A percentile compares a stretch with the other conserved stretches of the same genome.
phyloP scores from a whole-genome alignment of 2,797 vertebrate genomes.

The Eleutherodactylus coqui region DNA sequence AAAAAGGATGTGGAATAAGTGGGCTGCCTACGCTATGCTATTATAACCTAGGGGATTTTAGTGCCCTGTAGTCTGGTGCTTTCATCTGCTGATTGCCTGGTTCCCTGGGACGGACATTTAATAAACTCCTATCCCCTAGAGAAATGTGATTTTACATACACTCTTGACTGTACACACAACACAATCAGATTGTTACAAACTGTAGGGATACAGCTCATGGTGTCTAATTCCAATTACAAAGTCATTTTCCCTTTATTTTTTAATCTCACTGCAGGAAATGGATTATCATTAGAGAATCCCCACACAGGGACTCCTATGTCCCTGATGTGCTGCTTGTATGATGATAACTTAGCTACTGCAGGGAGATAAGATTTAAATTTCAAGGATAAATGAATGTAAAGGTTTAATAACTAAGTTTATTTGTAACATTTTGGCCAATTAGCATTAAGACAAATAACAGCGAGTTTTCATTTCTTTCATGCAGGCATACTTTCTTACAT shows the following conservation, averaged over 20 bases:
- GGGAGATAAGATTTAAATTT: slow-evolving; percentile 62
- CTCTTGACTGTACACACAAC: slow-evolving; percentile 57
- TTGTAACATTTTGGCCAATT: slow-evolving; percentile 45
- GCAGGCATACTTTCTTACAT: not conserved
- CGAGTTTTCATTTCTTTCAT: not conserved
- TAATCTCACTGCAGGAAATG: slow-evolving; percentile 60
- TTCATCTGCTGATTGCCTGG: slow-evolving; percentile 61
- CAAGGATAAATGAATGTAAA: slow-evolving; percentile 63
- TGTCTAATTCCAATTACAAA: slow-evolving; percentile 61
- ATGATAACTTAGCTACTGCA: slow-evolving; percentile 58
- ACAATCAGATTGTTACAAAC: slow-evolving; percentile 61
- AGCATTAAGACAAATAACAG: slow-evolving; percentile 45
- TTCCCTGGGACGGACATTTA: slow-evolving; percentile 57
- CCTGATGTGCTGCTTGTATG: slow-evolving; percentile 63
- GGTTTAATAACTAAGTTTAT: slow-evolving; percentile 56
- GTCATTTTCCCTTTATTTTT: slow-evolving; percentile 64
- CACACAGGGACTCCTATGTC: slow-evolving; percentile 50
- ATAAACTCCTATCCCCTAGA: slow-evolving; percentile 60
- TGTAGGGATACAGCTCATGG: slow-evolving; percentile 58
- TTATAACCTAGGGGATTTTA: slow-evolving; percentile 52
- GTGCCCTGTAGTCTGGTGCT: slow-evolving; percentile 50
- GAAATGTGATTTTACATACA: slow-evolving; percentile 58
- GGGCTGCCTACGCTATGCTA: slow-evolving; percentile 39
- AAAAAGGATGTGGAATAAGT: slow-evolving; percentile 39
- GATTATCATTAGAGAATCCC: slow-evolving; percentile 63